Evolutionary conservation across 1,140 invertebrate genomes (phyloP).

Genomic region (Tetramorium simillimum): DNA sequence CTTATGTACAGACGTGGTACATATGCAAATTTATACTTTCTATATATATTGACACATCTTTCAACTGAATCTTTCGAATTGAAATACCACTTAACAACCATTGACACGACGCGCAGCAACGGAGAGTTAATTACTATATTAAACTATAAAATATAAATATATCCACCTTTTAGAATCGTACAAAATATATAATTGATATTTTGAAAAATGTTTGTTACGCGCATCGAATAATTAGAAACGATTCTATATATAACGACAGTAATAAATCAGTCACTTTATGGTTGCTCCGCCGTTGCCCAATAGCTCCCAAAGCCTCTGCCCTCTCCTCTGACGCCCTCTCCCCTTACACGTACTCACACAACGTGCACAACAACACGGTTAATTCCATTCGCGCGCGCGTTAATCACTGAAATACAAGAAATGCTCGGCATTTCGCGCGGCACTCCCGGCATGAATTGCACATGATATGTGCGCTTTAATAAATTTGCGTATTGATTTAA

Average conservation of each 20-base stretch:
- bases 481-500: too few species aligned
- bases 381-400: background rate
- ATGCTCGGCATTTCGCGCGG: background rate
- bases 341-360: background rate
- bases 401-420: background rate
- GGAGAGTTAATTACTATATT: background rate
- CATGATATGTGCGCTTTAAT: background rate
- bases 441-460: background rate
- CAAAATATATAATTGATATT: background rate
- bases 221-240: background rate
- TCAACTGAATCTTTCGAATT: background rate
- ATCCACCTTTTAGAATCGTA: background rate
- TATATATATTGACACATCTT: background rate
- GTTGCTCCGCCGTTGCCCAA: background rate
- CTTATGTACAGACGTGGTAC: background rate
- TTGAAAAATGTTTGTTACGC: background rate
- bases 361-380: background rate
- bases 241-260: background rate
- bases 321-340: background rate
- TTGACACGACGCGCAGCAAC: background rate
- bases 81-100: background rate
- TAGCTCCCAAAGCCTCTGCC: background rate
- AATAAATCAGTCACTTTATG: background rate
- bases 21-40: background rate
- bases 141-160: background rate